Evolutionary conservation across 2,797 vertebrate species (phyloP).

Genomic region (Ctenochaetus hawaiiensis): DNA sequence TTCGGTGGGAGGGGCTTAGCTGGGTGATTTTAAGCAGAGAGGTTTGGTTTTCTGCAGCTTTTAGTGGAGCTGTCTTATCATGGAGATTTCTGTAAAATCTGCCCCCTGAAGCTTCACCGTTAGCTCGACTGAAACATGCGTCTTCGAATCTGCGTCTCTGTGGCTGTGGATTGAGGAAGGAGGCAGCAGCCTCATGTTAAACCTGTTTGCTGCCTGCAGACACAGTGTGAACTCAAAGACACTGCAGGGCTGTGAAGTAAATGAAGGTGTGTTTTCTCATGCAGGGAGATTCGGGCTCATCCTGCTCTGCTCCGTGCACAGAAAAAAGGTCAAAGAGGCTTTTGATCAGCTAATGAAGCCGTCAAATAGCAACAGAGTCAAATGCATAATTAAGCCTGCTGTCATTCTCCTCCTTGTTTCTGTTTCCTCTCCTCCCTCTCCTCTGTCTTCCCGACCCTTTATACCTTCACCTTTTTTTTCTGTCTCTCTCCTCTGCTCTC

Average conservation of each 20-base stretch:
- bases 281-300: conserved; percentile 37
- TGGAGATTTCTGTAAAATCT: no score
- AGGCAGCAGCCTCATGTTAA: conserved; percentile 2
- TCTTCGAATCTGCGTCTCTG: no score
- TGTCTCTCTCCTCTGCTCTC: conserved; percentile 24
- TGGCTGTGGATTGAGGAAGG: neutral
- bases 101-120: no score
- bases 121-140: no score
- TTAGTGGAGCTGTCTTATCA: no score
- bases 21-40: no score
- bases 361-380: conserved; percentile 45
- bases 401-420: conserved; percentile 7
- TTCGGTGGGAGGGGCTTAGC: no score
- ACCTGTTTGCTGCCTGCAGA: neutral
- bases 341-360: conserved; percentile 64
- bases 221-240: conserved; percentile 6
- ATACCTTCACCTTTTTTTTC: conserved; percentile 14
- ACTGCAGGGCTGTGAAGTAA: conserved; percentile 14
- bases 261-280: conserved; percentile 12
- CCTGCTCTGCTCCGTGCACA: conserved; percentile 19
- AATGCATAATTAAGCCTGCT: conserved; percentile 44
- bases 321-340: conserved; percentile 42
- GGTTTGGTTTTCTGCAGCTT: no score
- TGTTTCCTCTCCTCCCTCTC: conserved; percentile 7
- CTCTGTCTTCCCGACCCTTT: conserved; percentile 22